Evolutionary conservation across 2,888 invertebrate genomes (phyloP), one percentile per base, ranked within the genome.

Genomic region (Hemicrepidius hirtus): DNA sequence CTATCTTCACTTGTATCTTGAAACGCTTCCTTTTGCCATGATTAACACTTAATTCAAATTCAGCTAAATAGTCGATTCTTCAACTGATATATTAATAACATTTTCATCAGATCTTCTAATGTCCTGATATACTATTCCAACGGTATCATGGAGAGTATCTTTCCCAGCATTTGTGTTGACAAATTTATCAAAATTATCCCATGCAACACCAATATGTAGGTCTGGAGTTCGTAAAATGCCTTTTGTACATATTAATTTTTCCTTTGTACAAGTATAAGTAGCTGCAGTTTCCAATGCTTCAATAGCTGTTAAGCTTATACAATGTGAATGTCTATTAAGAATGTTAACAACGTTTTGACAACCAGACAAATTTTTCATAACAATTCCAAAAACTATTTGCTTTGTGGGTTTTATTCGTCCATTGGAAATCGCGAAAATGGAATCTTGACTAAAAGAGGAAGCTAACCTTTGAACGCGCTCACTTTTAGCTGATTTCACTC

Each of bases 111-210:
- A n/a, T 76, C 74, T 57, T 75, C 18, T 74, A 32, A 77, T 77
- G 76, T 76, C 77, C 75, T 83, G 82, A 73, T 77, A n/a, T n/a
- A n/a, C n/a, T n/a, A n/a, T n/a, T n/a, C n/a, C n/a, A n/a, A n/a
- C n/a, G n/a, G n/a, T n/a, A 81, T 60, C 53, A 32, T 65, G 65
- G n/a, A 65, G 66, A 21, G 79, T 79, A 70, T 79, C 67, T 76
- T 78, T 77, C 13, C 78, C 80, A 21, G 73, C 66, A 55, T 16
- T 73, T 53, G 77, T 79, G 13, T 80, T 76, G 3, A 79, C 78
- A 72, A 71, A 79, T 74, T 77, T 68, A 50, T 80, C 80, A 44
- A 63, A 80, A 75, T 80, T 79, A 74, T 80, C 76, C 73, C 71
- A 80, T 21, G 78, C 80, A 62, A 80, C 74, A 66, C 80, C 80